A percentile compares a stretch with the other conserved stretches of the same genome.
phyloP scores from a whole-genome alignment of 2,888 invertebrate genomes.

The Melieria picta region DNA sequence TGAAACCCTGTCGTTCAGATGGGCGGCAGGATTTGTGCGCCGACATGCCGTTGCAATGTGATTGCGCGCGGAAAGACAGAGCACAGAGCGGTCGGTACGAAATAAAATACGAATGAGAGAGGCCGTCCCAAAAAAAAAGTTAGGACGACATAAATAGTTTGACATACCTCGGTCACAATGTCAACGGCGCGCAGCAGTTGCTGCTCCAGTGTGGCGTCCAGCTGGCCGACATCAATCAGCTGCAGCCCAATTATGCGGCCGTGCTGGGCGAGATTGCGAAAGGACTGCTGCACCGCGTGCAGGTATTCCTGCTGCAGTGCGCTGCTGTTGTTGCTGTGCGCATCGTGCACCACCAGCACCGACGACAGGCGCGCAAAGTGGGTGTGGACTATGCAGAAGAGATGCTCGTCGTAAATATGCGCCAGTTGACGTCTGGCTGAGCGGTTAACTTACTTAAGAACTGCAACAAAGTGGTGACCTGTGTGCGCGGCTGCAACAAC shows the following conservation, averaged over 20 bases:
- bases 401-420: background rate
- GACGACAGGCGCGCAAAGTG: slow-evolving; percentile 56
- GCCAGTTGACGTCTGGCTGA: background rate
- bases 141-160: background rate
- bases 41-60: too few relatives aligned
- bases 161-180: slow-evolving; percentile 54
- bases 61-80: background rate
- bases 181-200: slow-evolving; percentile 55
- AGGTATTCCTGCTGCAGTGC: slow-evolving; percentile 52
- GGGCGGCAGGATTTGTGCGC: background rate
- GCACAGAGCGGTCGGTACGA: background rate
- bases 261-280: slow-evolving; percentile 44
- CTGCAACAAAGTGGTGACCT: slow-evolving; percentile 47
- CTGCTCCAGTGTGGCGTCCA: slow-evolving; percentile 45
- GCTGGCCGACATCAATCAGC: slow-evolving; percentile 56
- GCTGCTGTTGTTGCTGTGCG: slow-evolving; percentile 17
- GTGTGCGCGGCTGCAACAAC: slow-evolving; percentile 41
- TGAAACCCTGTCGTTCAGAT: slow-evolving; percentile 56
- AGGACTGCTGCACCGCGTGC: slow-evolving; percentile 49
- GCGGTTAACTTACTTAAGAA: slow-evolving; percentile 47
- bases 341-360: slow-evolving; percentile 56
- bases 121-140: background rate
- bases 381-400: slow-evolving; percentile 48
- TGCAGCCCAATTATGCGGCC: slow-evolving; percentile 49
- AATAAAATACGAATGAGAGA: background rate